phyloP scores from a whole-genome alignment of 2,797 vertebrate genomes.

The Huso huso region DNA sequence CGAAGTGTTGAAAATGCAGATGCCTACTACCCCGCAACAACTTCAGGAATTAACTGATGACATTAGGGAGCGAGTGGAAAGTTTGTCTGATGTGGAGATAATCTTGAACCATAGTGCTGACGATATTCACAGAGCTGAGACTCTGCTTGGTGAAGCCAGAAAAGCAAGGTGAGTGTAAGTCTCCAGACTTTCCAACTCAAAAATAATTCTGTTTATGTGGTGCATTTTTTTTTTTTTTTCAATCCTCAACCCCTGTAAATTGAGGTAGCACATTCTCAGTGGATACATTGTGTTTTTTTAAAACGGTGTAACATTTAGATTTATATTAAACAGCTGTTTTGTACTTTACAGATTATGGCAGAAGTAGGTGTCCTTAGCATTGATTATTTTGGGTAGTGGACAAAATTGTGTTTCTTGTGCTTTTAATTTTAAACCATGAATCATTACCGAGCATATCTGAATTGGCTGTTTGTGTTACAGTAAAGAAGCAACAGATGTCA shows the following conservation, averaged over 20 bases:
- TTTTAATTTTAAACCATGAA: neutral
- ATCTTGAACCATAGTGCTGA: constrained; percentile 81
- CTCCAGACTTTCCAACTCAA: too few relatives aligned
- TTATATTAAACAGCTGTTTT: too few relatives aligned
- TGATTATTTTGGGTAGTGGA: neutral
- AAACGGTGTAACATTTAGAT: too few relatives aligned
- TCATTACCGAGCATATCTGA: neutral
- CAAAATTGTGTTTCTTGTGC: neutral
- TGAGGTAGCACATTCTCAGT: neutral
- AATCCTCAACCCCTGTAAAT: too few relatives aligned
- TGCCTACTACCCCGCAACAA: constrained; percentile 87
- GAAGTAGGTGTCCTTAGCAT: neutral
- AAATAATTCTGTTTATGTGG: too few relatives aligned
- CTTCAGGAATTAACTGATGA: constrained; percentile 82
- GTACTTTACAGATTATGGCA: neutral
- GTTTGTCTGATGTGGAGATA: constrained; percentile 79
- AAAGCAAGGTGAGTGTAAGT: constrained; percentile 63
- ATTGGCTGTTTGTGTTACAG: constrained; percentile 42
- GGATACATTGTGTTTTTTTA: too few relatives aligned
- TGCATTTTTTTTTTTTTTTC: too few relatives aligned
- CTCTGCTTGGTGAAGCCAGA: constrained; percentile 76
- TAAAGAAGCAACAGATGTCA: constrained; percentile 72
- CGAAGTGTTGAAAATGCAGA: constrained; percentile 89
- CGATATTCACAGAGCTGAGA: constrained; percentile 79
- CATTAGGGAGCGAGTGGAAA: constrained; percentile 80